Evolutionary conservation across 2,113 vertebrate species (phyloP).

Genomic region (Sprattus sprattus): DNA sequence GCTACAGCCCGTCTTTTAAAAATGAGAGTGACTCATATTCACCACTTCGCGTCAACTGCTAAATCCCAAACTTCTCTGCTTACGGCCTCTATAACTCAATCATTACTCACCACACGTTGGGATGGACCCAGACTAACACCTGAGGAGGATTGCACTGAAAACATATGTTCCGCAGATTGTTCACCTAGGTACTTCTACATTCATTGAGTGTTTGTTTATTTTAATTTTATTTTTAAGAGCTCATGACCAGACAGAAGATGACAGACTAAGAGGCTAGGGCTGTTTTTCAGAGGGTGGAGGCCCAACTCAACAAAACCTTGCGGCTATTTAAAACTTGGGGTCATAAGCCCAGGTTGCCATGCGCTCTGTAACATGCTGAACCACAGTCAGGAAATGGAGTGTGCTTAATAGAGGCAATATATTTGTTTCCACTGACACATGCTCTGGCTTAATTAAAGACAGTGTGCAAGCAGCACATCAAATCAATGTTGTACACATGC

Average conservation of each 20-base stretch:
- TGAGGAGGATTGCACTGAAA: not conserved
- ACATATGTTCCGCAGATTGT: constrained; percentile 13
- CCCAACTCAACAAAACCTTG: not conserved
- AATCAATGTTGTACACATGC: not conserved
- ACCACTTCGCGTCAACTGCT: not conserved
- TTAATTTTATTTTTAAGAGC: not conserved
- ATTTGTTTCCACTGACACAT: constrained; percentile 4
- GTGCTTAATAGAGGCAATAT: not conserved
- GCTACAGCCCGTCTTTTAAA: not conserved
- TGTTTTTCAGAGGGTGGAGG: not conserved
- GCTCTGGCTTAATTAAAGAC: constrained; percentile 27
- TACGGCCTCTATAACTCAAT: not conserved
- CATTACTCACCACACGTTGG: not conserved
- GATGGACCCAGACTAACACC: not conserved
- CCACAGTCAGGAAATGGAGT: constrained; percentile 1
- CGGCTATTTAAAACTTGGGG: not conserved
- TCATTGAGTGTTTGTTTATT: not conserved
- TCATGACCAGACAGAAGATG: not conserved
- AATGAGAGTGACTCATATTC: not conserved
- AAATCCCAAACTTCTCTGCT: not conserved
- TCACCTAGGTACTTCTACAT: not conserved
- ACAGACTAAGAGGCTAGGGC: constrained; percentile 8
- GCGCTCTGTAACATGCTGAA: constrained; percentile 9
- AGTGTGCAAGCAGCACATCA: not conserved
- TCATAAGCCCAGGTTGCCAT: not conserved